Evolutionary conservation across 2,113 vertebrate genomes (phyloP).

Genomic region (Gobio gobio): DNA sequence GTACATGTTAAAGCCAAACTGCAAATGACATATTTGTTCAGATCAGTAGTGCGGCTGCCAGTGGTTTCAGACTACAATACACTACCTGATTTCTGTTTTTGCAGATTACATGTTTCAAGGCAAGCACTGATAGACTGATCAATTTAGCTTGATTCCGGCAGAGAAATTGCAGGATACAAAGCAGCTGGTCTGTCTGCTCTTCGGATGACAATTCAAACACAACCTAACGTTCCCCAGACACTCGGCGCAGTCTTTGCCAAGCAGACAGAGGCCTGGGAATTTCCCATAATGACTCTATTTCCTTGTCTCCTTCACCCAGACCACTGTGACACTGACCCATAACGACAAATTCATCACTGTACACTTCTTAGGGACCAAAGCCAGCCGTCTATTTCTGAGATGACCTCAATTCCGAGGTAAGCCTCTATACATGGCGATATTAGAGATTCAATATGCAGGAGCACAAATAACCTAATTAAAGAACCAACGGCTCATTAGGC

Average conservation of each 20-base stretch:
- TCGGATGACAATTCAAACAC: conserved; percentile 27
- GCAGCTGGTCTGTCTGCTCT: conserved; percentile 26
- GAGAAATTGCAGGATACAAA: conserved; percentile 38
- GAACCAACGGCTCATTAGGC: not conserved
- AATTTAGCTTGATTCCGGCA: conserved; percentile 29
- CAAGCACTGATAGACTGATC: conserved; percentile 31
- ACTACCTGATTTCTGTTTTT: conserved; percentile 38
- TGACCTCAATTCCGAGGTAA: conserved; percentile 75
- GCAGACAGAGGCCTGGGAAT: conserved; percentile 41
- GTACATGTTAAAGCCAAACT: not conserved
- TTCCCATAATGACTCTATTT: conserved; percentile 54
- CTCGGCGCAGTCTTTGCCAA: not conserved
- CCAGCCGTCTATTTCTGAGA: conserved; percentile 71
- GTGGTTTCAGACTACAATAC: not conserved
- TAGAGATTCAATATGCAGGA: conserved; percentile 54
- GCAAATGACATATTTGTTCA: conserved; percentile 19
- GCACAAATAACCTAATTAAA: conserved; percentile 5
- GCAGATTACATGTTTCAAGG: conserved; percentile 37
- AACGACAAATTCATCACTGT: conserved; percentile 72
- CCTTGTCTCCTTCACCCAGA: conserved; percentile 55
- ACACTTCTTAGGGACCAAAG: conserved; percentile 66
- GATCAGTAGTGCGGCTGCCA: not conserved
- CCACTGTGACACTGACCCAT: conserved; percentile 72
- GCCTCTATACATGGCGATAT: conserved; percentile 64
- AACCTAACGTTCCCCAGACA: conserved; percentile 16